phyloP scores from a whole-genome alignment of 2,888 invertebrate species.

The Diaprepes abbreviatus region DNA sequence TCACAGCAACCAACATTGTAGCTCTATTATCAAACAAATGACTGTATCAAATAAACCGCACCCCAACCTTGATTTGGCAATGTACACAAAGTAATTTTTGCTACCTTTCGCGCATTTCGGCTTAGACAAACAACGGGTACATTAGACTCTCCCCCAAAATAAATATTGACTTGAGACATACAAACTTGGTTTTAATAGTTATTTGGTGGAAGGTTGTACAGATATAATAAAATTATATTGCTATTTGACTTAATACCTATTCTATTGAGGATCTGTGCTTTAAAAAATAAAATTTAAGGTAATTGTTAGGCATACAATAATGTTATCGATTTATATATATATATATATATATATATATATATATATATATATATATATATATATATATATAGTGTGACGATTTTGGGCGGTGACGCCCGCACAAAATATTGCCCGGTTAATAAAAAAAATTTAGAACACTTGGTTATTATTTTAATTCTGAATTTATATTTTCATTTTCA shows the following conservation, averaged over 20 bases:
- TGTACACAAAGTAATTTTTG: conserved; percentile 43
- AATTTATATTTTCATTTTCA: too few species aligned
- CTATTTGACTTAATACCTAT: neutral
- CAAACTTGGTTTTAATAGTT: conserved; percentile 25
- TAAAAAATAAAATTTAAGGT: too few species aligned
- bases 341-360: too few species aligned
- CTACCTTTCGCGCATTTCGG: conserved; percentile 39
- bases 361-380: too few species aligned
- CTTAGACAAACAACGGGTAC: conserved; percentile 34
- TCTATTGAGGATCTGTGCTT: too few species aligned
- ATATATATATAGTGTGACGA: too few species aligned
- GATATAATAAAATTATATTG: neutral
- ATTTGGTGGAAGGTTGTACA: neutral
- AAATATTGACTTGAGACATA: conserved; percentile 36
- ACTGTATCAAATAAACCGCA: conserved; percentile 36
- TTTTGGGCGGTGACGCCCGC: too few species aligned
- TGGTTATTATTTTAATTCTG: too few species aligned
- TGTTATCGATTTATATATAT: too few species aligned
- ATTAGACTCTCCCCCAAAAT: conserved; percentile 38
- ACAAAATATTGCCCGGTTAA: too few species aligned
- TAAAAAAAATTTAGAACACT: too few species aligned
- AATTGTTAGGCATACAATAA: too few species aligned
- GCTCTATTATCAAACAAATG: conserved; percentile 26
- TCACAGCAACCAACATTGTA: conserved; percentile 1
- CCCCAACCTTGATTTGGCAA: conserved; percentile 40